phyloP scores from a whole-genome alignment of 1,140 invertebrate genomes.

The Drosophila ercepeae region DNA sequence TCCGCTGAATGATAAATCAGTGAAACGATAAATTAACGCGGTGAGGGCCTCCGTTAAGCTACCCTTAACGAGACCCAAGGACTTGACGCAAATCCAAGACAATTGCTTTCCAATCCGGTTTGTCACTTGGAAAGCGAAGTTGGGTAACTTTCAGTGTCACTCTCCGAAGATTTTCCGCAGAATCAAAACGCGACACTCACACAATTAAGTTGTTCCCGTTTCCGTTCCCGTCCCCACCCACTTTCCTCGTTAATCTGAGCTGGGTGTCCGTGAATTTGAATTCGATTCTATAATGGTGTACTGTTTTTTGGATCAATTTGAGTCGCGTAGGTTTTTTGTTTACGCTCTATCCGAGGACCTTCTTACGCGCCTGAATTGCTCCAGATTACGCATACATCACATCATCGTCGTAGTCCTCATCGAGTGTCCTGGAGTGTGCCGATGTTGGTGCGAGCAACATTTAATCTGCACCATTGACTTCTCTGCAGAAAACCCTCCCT shows the following conservation, averaged over 20 bases:
- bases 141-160: conserved; percentile 23
- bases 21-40: conserved; percentile 77
- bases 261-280: conserved; percentile 62
- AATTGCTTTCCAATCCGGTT: conserved; percentile 81
- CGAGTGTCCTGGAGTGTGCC: conserved; percentile 2
- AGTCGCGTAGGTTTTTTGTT: conserved; percentile 42
- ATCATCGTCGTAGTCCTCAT: conserved; percentile 11
- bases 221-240: neutral
- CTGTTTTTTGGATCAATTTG: conserved; percentile 43
- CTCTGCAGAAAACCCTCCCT: conserved; percentile 31
- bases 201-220: conserved; percentile 73
- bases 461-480: conserved; percentile 84
- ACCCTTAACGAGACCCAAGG: conserved; percentile 46
- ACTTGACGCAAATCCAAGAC: conserved; percentile 77
- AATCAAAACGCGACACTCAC: conserved; percentile 74
- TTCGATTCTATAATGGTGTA: conserved; percentile 52
- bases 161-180: conserved; percentile 39
- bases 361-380: conserved; percentile 83
- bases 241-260: conserved; percentile 14
- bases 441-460: conserved; percentile 56
- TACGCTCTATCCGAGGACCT: conserved; percentile 64
- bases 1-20: conserved; percentile 48
- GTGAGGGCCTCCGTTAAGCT: conserved; percentile 52
- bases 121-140: conserved; percentile 34
- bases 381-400: conserved; percentile 77